Base-by-base conservation (phyloP, 2,888 invertebrate species). In the Allophyes oxyacanthae region DNA sequence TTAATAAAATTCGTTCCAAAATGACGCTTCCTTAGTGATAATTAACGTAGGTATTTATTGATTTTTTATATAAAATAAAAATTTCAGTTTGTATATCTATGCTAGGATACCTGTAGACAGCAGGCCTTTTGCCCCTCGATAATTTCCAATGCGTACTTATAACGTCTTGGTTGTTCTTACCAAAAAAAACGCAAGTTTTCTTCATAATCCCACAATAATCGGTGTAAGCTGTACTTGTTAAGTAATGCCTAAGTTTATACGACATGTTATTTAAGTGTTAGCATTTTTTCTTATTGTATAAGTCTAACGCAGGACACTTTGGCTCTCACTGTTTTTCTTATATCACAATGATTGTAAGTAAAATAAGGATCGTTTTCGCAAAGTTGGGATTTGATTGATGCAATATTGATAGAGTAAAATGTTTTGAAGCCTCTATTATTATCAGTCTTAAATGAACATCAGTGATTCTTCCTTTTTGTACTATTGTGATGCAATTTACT, bases 221-320 rank as follows among this genome's bases (percentile, higher is more conserved):
- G 83, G 83, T 89, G 80, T 90, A 90, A 91, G 87, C 85, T 88
- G 75, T 90, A 91, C 85, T 84, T 87, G 85, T 89, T 92, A 92
- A 91, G 88, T 90, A 90, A 88, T 86, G 91, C 91, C 91, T 92
- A 92, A 92, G 92, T 91, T 91, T 89, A 85, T 90, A 89, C 85
- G 85, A 89, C 82, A 82, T 89, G 87, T 90, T 89, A 84, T 84
- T 83, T 90, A 90, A 90, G 90, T 90, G 86, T 89, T 90, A 90
- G 92, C 87, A 89, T 89, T 90, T 90, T 82, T 85, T 86, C 85
- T 85, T 89, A 87, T 86, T 85, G 71, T 84, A 77, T 91, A 90
- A 91, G 90, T 88, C 86, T 87, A 87, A 88, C 81, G 87, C 90
- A 81, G 76, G 78, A 85, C 77, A 85, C 85, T 85, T 88, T 82